Percentiles rank a stretch among this genome's conserved stretches.
phyloP scores from a whole-genome alignment of 2,888 invertebrate genomes.

The Xanthia icteritia region DNA sequence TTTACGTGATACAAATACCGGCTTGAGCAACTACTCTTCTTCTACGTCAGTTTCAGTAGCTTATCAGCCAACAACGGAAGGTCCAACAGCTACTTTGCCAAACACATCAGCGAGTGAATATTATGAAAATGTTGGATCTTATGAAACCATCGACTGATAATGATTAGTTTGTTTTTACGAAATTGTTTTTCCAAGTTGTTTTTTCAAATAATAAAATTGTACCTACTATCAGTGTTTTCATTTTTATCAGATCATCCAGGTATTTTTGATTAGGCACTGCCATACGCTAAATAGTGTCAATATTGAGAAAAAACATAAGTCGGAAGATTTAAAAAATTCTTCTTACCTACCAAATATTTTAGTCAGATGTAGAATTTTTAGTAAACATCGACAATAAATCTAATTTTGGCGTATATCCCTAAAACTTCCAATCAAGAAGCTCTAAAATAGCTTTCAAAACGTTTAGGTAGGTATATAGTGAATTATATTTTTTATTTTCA shows the following conservation, averaged over 20 bases:
- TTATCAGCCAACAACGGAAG: slow-evolving; percentile 12
- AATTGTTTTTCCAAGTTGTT: slow-evolving; percentile 7
- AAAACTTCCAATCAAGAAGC: slow-evolving; percentile 3
- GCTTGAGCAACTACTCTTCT: slow-evolving; percentile 5
- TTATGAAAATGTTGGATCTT: slow-evolving; percentile 14
- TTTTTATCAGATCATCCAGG: slow-evolving; percentile 13
- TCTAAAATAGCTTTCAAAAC: slow-evolving; percentile 3
- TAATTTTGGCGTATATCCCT: slow-evolving; percentile 2
- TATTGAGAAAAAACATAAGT: slow-evolving; percentile 7
- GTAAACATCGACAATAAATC: slow-evolving; percentile 6
- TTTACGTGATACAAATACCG: slow-evolving; percentile 12
- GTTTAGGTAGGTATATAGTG: slow-evolving; percentile 5
- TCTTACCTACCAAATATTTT: slow-evolving; percentile 6
- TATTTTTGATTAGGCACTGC: slow-evolving; percentile 11
- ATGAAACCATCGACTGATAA: slow-evolving; percentile 15
- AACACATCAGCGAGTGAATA: slow-evolving; percentile 15
- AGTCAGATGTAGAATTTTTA: slow-evolving; percentile 2
- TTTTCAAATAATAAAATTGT: slow-evolving; percentile 15
- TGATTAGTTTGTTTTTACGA: slow-evolving; percentile 7
- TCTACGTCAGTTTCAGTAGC: slow-evolving; percentile 14
- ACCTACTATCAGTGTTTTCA: slow-evolving; percentile 15
- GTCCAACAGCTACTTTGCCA: slow-evolving; percentile 7
- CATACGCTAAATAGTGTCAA: slow-evolving; percentile 4
- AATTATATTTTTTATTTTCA: slow-evolving; percentile 6
- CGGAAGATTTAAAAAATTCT: slow-evolving; percentile 1